Base-by-base conservation (phyloP, 2,113 vertebrate species). In the Perccottus glenii region DNA sequence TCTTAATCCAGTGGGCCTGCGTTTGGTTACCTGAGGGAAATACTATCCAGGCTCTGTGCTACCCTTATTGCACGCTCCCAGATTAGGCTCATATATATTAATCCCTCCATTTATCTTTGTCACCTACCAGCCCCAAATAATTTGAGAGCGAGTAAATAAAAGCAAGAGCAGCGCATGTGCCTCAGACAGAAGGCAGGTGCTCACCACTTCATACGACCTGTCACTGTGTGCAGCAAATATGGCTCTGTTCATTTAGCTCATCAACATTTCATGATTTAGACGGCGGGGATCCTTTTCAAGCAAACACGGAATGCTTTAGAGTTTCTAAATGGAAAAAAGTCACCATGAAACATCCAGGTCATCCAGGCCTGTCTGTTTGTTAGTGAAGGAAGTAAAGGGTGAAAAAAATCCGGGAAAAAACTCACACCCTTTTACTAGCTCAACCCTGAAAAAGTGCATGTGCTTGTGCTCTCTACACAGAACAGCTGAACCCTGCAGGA, bases 71-170 rank as follows among this genome's bases (percentile, higher is more conserved):
- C 90, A 90, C 90, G 91, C 88, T 92, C 89, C 52, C 84, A 94
- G 93, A 94, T 93, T 96, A 92, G 93, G 95, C 93, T 95, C 96
- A 98, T 98, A 96, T 96, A 94, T 96, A 97, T 97, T 99, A 98
- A 99, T 99, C 96, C 94, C 92, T 86, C 90, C 95, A 95, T 97
- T 98, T 97, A 98, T 96, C 96, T 97, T 95, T 96, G 96, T 96
- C 96, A 98, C 95, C 93, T 90, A 90, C 94, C 92, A 91, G 93
- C 93, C 93, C 92, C 94, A 91, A 97, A 97, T 96, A 94, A 94
- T 95, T 96, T 93, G 90, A 85, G 83, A 90, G 88, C 91, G 92
- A 94, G 95, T 94, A 96, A 98, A 98, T 93, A 96, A 93, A 93
- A 90, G 91, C 80, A 82, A 80, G 74, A 42, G 87, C 82, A 90